A percentile compares a stretch with the other conserved stretches of the same genome.
Evolutionary conservation across 2,888 invertebrate species (phyloP).

Genomic region (Mythimna albipuncta): DNA sequence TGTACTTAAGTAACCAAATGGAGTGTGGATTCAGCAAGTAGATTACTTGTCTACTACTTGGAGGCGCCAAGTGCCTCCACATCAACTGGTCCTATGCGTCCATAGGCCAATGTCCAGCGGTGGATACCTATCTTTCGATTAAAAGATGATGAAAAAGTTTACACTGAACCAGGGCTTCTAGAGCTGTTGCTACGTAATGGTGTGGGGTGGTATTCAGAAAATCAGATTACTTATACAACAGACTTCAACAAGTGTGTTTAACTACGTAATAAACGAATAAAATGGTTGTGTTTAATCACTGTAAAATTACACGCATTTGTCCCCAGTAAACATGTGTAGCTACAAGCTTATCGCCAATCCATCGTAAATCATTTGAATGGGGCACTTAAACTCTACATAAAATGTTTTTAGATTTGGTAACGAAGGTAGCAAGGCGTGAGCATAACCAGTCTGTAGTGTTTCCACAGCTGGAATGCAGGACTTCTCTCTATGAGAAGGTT

Average conservation of each 20-base stretch:
- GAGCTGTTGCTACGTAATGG: neutral
- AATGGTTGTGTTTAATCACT: slow-evolving; percentile 22
- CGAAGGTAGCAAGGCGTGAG: neutral
- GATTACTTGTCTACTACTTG: too few species aligned
- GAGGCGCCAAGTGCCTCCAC: too few species aligned
- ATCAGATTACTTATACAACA: neutral
- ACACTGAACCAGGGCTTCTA: too few species aligned
- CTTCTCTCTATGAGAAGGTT: too few species aligned
- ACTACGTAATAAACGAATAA: slow-evolving; percentile 1
- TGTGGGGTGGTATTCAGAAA: neutral
- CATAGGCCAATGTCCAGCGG: too few species aligned
- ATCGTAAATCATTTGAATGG: slow-evolving; percentile 32
- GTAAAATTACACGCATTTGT: slow-evolving; percentile 13
- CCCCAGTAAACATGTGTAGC: neutral
- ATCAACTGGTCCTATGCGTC: too few species aligned
- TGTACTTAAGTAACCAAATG: too few species aligned
- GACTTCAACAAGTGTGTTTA: neutral
- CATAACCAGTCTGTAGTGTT: too few species aligned
- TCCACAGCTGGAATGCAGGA: too few species aligned
- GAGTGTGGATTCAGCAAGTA: too few species aligned
- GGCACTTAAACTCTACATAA: neutral
- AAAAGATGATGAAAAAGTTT: too few species aligned
- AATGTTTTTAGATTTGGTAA: neutral
- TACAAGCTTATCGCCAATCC: slow-evolving; percentile 16
- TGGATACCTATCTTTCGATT: too few species aligned